Conservation (phyloP, 2,888 invertebrate species). For the Lithophane leautieri region DNA sequence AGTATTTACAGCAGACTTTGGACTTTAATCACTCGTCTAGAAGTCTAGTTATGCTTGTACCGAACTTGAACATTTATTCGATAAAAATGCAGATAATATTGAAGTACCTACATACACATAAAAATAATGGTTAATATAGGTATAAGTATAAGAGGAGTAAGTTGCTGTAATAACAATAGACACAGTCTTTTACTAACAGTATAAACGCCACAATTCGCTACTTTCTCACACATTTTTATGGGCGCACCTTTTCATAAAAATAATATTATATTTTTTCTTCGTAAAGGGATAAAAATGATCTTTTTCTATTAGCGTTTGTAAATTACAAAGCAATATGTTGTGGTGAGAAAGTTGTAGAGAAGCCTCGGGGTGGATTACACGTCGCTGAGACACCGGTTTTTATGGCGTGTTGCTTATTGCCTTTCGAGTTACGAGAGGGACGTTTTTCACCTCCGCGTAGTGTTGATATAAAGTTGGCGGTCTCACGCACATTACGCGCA, state of each 20-base stretch:
- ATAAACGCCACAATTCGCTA: constrained; percentile 40
- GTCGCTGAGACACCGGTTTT: constrained; percentile 73
- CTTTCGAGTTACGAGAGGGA: constrained; percentile 76
- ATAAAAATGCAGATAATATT: constrained; percentile 2
- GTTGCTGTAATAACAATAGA: constrained; percentile 25
- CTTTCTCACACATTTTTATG: constrained; percentile 56
- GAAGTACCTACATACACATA: background rate
- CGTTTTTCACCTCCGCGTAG: constrained; percentile 80
- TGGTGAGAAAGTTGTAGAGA: constrained; percentile 58
- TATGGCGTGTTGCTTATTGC: constrained; percentile 78
- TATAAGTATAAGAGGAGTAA: constrained; percentile 14
- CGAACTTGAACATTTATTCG: background rate
- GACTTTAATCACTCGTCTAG: background rate
- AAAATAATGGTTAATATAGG: constrained; percentile 6
- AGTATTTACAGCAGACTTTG: constrained; percentile 13
- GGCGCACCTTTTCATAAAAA: constrained; percentile 61
- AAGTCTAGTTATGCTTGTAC: constrained; percentile 1
- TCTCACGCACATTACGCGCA: constrained; percentile 84
- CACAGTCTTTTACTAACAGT: constrained; percentile 30
- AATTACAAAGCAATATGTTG: constrained; percentile 66
- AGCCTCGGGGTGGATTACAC: constrained; percentile 65
- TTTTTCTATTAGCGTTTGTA: constrained; percentile 67
- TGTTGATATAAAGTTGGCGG: constrained; percentile 81
- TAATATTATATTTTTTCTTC: constrained; percentile 50
- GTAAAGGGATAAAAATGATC: constrained; percentile 60